A percentile compares a stretch with the other conserved stretches of the same genome.
Evolutionary conservation across 2,888 invertebrate genomes (phyloP).

Genomic region (Drosophila anceps): DNA sequence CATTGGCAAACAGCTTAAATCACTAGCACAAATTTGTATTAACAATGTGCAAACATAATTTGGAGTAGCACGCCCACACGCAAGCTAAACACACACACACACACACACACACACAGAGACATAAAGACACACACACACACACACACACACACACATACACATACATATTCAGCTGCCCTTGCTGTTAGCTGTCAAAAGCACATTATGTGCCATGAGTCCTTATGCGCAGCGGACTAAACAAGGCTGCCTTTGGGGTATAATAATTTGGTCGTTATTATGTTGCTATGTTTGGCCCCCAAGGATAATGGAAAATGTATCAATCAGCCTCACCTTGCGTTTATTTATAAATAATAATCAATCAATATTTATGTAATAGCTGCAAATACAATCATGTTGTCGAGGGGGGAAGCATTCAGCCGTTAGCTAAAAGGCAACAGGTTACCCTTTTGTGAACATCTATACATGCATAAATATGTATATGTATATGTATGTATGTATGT

Average conservation of each 20-base stretch:
- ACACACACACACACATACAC: constrained; percentile 1
- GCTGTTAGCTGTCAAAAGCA: constrained; percentile 50
- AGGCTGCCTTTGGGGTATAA: constrained; percentile 34
- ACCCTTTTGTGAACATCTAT: constrained; percentile 25
- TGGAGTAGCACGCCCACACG: constrained; percentile 11
- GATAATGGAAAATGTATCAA: constrained; percentile 60
- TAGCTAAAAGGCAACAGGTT: constrained; percentile 55
- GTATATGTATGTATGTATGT: not conserved
- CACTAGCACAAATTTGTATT: constrained; percentile 20
- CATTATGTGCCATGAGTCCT: constrained; percentile 37
- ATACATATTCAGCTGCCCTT: not conserved
- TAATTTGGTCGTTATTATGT: constrained; percentile 54
- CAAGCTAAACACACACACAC: not conserved
- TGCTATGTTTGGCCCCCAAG: constrained; percentile 25
- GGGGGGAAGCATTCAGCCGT: constrained; percentile 29
- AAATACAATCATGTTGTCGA: not conserved
- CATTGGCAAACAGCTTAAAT: constrained; percentile 49
- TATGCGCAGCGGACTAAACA: constrained; percentile 12
- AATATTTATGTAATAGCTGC: constrained; percentile 54
- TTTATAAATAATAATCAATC: constrained; percentile 64
- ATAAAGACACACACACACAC: constrained; percentile 19
- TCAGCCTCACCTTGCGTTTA: constrained; percentile 47
- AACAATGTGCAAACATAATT: constrained; percentile 18
- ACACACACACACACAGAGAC: not conserved
- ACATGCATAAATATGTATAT: not conserved